Evolutionary conservation across 30 jellyfish, hydroid and myxozoan genomes (phyloP).

Genomic region (Aurelia sp.): DNA sequence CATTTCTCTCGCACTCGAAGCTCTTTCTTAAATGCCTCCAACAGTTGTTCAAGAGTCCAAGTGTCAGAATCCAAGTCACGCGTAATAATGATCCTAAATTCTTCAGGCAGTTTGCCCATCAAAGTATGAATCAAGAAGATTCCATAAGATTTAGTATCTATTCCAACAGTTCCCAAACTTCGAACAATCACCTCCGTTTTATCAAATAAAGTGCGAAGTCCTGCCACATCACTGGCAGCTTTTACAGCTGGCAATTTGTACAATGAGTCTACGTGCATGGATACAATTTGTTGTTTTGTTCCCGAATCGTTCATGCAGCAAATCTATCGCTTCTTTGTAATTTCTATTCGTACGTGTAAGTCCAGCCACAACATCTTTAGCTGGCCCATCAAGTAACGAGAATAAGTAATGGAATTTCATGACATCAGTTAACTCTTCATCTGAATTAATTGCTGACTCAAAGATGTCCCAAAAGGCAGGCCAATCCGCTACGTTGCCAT

Average conservation of each 20-base stretch:
- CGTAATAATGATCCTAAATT: background rate
- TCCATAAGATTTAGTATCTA: slow-evolving; percentile 5
- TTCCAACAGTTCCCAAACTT: slow-evolving; percentile 33
- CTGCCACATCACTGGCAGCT: slow-evolving; percentile 3
- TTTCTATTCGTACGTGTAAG: slow-evolving; percentile 7
- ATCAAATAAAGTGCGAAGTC: slow-evolving; percentile 27
- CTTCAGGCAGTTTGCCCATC: slow-evolving; percentile 30
- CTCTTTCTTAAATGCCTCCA: slow-evolving; percentile 4
- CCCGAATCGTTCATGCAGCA: slow-evolving; percentile 9
- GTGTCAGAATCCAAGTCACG: slow-evolving; percentile 1
- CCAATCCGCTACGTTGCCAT: slow-evolving; percentile 7
- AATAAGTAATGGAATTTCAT: slow-evolving; percentile 26
- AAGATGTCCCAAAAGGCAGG: slow-evolving; percentile 30
- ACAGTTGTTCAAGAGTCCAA: slow-evolving; percentile 11
- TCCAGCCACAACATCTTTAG: slow-evolving; percentile 3
- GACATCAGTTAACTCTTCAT: slow-evolving; percentile 16
- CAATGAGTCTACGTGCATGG: slow-evolving; percentile 4
- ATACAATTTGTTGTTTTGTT: slow-evolving; percentile 18
- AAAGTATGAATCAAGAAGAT: slow-evolving; percentile 9
- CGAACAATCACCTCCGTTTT: slow-evolving; percentile 30
- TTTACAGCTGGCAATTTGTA: background rate
- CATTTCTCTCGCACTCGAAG: slow-evolving; percentile 28
- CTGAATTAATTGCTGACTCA: slow-evolving; percentile 16
- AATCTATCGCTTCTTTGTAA: slow-evolving; percentile 18
- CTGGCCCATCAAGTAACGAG: slow-evolving; percentile 34